Percentiles rank a stretch among this genome's conserved stretches.
These are phyloP conservation scores for Pinctada fucata DNA, from an alignment of 2,888 invertebrate species.

Conservation along the genomic window DNA sequence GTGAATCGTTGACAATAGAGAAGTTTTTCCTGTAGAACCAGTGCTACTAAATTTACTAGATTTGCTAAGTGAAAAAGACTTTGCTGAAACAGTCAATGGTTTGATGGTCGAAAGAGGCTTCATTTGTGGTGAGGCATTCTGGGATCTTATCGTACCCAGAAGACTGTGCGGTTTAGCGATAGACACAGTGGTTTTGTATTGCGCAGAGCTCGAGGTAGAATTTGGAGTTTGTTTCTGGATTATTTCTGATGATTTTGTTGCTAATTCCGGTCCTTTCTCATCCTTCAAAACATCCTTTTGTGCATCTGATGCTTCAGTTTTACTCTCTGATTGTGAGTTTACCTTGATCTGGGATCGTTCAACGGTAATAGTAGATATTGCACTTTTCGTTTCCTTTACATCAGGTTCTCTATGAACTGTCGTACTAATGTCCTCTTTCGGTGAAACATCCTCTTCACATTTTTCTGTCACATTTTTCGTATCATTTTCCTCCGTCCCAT, in stretches of 20 bases:
- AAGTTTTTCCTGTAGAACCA: constrained; percentile 48
- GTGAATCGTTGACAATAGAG: constrained; percentile 44
- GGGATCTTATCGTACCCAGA: constrained; percentile 28
- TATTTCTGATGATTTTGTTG: background rate
- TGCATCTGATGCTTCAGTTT: background rate
- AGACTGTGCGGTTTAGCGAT: constrained; percentile 36
- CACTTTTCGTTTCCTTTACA: background rate
- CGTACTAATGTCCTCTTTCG: background rate
- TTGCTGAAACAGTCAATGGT: constrained; percentile 57
- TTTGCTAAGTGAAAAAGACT: constrained; percentile 46
- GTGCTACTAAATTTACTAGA: constrained; percentile 54
- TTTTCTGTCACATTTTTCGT: background rate
- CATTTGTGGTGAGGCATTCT: constrained; percentile 41
- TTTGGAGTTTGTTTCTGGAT: background rate
- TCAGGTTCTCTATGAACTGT: background rate
- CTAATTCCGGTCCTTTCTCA: constrained; percentile 19
- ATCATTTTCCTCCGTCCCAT: constrained; percentile 20
- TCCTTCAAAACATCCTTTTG: constrained; percentile 31
- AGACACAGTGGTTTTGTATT: constrained; percentile 52
- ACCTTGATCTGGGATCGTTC: background rate
- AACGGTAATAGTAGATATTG: background rate
- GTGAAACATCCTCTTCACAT: constrained; percentile 9
- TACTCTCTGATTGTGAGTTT: background rate
- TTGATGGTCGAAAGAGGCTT: constrained; percentile 57
- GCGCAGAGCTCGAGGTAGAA: background rate